Conservation (phyloP, 2,113 vertebrate species). For the Psammodynastes pulverulentus region DNA sequence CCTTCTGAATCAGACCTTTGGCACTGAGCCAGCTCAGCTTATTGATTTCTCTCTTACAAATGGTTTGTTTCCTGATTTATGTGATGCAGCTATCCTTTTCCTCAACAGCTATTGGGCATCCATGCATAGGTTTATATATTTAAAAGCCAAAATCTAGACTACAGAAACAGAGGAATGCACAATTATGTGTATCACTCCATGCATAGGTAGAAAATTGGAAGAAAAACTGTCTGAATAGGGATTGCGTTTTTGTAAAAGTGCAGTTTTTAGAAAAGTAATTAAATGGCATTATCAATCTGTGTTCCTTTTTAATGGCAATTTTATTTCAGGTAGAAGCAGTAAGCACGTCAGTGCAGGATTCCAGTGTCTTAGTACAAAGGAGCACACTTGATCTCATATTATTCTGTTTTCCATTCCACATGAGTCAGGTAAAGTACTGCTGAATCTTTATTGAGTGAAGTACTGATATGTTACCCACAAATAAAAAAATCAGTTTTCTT, state of each 20-base stretch:
- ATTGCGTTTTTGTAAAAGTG: not conserved
- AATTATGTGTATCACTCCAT: not conserved
- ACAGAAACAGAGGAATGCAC: not conserved
- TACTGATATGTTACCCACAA: not conserved
- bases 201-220: not conserved
- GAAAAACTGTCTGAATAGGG: not conserved
- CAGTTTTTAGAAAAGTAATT: not conserved
- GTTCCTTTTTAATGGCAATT: not conserved
- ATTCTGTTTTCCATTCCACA: slow-evolving; percentile 98
- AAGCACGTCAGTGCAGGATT: slow-evolving; percentile 96
- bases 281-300: not conserved
- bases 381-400: slow-evolving; percentile 97
- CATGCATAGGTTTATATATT: not conserved
- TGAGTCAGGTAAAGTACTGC: slow-evolving; percentile 87
- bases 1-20: not conserved
- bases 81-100: not conserved
- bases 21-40: not conserved
- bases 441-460: not conserved
- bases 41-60: not conserved
- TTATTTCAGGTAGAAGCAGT: slow-evolving; percentile 92
- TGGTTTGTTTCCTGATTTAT: not conserved
- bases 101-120: not conserved
- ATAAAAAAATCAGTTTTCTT: not conserved
- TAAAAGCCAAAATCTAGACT: not conserved
- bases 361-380: slow-evolving; percentile 95